These are phyloP conservation scores for Pipistrellus nathusii DNA, from an alignment of 2,797 vertebrate species.

Conservation along the genomic window DNA sequence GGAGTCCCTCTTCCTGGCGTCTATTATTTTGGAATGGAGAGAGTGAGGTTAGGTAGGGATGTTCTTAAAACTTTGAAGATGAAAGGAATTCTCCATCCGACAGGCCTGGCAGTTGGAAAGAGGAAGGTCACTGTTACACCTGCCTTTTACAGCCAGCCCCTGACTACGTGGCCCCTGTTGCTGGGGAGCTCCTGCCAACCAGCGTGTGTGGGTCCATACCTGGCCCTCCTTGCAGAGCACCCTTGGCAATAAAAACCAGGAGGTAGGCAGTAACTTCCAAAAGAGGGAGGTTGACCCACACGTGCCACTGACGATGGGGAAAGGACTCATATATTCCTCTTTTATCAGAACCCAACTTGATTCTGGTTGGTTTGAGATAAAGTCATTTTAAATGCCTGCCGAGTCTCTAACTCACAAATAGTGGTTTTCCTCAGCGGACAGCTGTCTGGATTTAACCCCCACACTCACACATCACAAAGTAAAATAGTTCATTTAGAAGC, in stretches of 20 bases:
- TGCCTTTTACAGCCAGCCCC: neutral
- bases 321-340: neutral
- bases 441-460: neutral
- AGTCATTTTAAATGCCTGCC: neutral
- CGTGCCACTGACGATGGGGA: neutral
- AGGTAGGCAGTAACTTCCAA: neutral
- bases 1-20: neutral
- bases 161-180: neutral
- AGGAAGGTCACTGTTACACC: neutral
- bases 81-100: neutral
- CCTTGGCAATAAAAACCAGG: neutral
- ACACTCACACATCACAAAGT: neutral
- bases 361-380: neutral
- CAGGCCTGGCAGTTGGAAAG: neutral
- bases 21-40: slow-evolving; percentile 5
- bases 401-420: slow-evolving; percentile 14
- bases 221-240: too few relatives aligned
- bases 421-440: neutral
- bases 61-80: neutral
- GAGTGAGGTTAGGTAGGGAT: neutral
- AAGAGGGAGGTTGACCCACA: neutral
- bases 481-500: slow-evolving; percentile 34
- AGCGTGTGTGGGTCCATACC: too few relatives aligned
- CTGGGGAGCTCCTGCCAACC: neutral
- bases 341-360: neutral